A percentile compares a stretch with the other conserved stretches of the same genome.
These are phyloP conservation scores for Drosophila orosa DNA, from an alignment of 1,140 invertebrate genomes.

Conservation along the genomic window DNA sequence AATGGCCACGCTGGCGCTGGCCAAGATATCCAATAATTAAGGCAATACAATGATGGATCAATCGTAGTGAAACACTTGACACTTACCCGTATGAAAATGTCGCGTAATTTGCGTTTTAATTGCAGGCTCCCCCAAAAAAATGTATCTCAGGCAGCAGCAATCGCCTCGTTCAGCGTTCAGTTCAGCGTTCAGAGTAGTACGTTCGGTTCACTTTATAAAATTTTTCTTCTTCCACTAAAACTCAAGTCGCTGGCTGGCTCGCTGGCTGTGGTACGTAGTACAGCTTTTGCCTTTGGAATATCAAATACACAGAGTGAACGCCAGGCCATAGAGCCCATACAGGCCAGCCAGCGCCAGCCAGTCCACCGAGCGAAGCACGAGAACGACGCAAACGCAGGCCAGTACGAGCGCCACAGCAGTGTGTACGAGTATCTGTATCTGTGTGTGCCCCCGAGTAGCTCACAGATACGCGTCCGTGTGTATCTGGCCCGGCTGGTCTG, in stretches of 20 bases:
- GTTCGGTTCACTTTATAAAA: constrained; percentile 73
- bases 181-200: constrained; percentile 14
- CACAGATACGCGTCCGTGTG: constrained; percentile 50
- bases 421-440: constrained; percentile 46
- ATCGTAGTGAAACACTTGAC: constrained; percentile 79
- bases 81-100: constrained; percentile 79
- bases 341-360: constrained; percentile 45
- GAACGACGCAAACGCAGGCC: constrained; percentile 80
- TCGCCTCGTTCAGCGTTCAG: constrained; percentile 19
- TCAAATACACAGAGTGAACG: constrained; percentile 80
- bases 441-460: constrained; percentile 45
- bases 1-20: constrained; percentile 61
- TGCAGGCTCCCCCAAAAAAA: constrained; percentile 29
- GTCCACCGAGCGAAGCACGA: constrained; percentile 38
- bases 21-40: constrained; percentile 41
- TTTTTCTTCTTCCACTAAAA: constrained; percentile 78
- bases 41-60: constrained; percentile 62
- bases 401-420: constrained; percentile 26
- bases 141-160: constrained; percentile 16
- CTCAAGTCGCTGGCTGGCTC: constrained; percentile 54
- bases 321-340: constrained; percentile 53
- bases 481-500: constrained; percentile 65
- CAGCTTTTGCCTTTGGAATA: constrained; percentile 82
- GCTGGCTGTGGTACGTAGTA: constrained; percentile 60
- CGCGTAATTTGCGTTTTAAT: constrained; percentile 76